Evolutionary conservation across 2,113 vertebrate species (phyloP).

Genomic region (Strigops habroptila): DNA sequence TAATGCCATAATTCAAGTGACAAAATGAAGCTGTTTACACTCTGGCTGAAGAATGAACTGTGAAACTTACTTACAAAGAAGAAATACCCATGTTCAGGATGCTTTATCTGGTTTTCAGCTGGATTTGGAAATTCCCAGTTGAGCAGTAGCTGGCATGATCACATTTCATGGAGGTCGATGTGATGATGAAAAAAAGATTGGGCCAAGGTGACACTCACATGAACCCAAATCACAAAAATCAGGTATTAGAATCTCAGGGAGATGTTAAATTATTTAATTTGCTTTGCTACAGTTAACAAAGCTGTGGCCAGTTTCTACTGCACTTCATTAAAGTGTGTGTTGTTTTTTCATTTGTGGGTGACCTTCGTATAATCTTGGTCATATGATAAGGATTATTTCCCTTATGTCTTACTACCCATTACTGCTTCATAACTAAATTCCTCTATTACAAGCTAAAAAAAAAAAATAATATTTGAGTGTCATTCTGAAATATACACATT

Average conservation of each 20-base stretch:
- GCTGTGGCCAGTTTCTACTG: not conserved
- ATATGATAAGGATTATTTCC: not conserved
- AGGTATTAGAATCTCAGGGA: not conserved
- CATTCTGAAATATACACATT: not conserved
- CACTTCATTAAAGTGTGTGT: not conserved
- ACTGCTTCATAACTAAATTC: not conserved
- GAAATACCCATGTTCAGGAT: not conserved
- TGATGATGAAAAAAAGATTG: not conserved
- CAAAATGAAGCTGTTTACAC: not conserved
- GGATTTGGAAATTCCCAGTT: not conserved
- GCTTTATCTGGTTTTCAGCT: not conserved
- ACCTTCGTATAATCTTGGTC: not conserved
- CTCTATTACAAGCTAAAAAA: not conserved
- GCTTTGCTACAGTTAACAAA: slow-evolving; percentile 27
- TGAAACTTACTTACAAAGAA: not conserved
- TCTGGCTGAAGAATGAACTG: not conserved
- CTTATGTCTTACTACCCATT: not conserved
- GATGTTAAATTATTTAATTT: slow-evolving; percentile 1
- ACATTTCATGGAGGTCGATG: not conserved
- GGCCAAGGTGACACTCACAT: not conserved
- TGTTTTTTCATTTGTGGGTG: not conserved
- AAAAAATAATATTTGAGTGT: not conserved
- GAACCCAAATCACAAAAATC: not conserved
- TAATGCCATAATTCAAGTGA: not conserved
- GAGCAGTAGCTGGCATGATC: not conserved